Conservation (phyloP, 2,888 invertebrate species). For the Electrophaes corylata region DNA sequence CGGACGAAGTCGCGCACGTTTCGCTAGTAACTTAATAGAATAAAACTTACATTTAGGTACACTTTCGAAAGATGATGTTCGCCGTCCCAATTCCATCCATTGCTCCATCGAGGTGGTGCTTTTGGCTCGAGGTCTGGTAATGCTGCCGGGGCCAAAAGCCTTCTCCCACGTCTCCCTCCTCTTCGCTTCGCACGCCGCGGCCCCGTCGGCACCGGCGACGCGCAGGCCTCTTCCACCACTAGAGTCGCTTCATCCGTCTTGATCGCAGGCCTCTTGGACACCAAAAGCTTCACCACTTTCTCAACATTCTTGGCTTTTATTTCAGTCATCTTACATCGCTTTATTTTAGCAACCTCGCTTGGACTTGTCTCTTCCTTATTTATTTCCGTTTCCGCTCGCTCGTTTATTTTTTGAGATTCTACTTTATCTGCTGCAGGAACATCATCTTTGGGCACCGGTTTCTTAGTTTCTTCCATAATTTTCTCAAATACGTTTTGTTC, state of each 20-base stretch:
- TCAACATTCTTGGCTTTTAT: constrained; percentile 70
- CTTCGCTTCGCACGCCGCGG: constrained; percentile 43
- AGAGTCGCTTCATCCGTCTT: constrained; percentile 71
- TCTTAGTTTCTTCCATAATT: constrained; percentile 31
- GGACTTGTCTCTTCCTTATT: constrained; percentile 35
- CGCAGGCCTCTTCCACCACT: constrained; percentile 69
- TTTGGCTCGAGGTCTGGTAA: constrained; percentile 53
- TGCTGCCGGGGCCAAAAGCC: constrained; percentile 39
- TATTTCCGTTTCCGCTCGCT: constrained; percentile 33
- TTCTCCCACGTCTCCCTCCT: constrained; percentile 47
- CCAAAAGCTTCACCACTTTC: constrained; percentile 73
- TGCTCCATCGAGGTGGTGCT: constrained; percentile 88
- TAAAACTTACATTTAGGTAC: constrained; percentile 91
- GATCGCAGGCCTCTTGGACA: constrained; percentile 73
- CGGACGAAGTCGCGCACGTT: too few species aligned
- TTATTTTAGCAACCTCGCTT: constrained; percentile 40
- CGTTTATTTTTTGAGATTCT: constrained; percentile 42
- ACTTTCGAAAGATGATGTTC: constrained; percentile 92
- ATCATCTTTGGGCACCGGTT: constrained; percentile 36
- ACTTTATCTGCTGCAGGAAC: constrained; percentile 30
- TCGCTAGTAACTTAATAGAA: too few species aligned
- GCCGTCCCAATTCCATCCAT: constrained; percentile 97
- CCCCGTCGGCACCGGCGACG: constrained; percentile 50
- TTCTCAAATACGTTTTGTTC: constrained; percentile 25
- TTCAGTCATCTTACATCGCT: constrained; percentile 65